These are phyloP conservation scores for Agrochola circellaris DNA, from an alignment of 2,888 invertebrate genomes.

Conservation along the genomic window DNA sequence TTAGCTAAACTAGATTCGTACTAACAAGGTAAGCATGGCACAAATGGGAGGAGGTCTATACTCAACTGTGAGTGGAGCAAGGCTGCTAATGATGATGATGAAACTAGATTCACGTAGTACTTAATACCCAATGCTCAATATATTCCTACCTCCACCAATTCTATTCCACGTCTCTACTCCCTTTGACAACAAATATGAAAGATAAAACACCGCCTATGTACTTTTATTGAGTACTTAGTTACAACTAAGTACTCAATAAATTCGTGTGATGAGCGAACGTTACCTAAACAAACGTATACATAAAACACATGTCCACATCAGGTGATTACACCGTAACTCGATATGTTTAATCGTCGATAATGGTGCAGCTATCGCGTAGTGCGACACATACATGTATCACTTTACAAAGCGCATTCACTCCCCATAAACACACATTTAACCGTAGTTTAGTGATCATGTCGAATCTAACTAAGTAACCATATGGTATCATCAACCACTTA, in stretches of 20 bases:
- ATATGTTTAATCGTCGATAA: conserved; percentile 70
- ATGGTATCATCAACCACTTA: conserved; percentile 24
- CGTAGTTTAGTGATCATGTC: conserved; percentile 37
- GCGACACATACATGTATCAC: conserved; percentile 63
- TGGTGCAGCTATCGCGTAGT: conserved; percentile 68
- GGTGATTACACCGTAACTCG: conserved; percentile 71
- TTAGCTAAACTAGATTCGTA: neutral
- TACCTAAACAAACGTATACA: conserved; percentile 48
- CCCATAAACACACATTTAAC: conserved; percentile 51
- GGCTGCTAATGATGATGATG: neutral
- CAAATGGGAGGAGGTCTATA: neutral
- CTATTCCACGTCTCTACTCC: neutral
- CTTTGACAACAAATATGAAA: conserved; percentile 24
- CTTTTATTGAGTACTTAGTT: too few relatives aligned
- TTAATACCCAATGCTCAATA: neutral
- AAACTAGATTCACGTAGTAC: neutral
- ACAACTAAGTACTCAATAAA: conserved; percentile 35
- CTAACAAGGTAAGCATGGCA: neutral
- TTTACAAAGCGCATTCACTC: conserved; percentile 67
- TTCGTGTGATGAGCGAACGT: conserved; percentile 35
- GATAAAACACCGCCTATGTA: conserved; percentile 37
- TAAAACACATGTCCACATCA: conserved; percentile 69
- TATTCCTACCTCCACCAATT: neutral
- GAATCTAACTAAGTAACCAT: conserved; percentile 22
- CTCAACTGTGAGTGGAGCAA: neutral